Percentiles rank a stretch among this genome's conserved stretches.
These are phyloP conservation scores for Microcebus tavaratra DNA, from an alignment of 2,113 vertebrate species.

Conservation along the genomic window DNA sequence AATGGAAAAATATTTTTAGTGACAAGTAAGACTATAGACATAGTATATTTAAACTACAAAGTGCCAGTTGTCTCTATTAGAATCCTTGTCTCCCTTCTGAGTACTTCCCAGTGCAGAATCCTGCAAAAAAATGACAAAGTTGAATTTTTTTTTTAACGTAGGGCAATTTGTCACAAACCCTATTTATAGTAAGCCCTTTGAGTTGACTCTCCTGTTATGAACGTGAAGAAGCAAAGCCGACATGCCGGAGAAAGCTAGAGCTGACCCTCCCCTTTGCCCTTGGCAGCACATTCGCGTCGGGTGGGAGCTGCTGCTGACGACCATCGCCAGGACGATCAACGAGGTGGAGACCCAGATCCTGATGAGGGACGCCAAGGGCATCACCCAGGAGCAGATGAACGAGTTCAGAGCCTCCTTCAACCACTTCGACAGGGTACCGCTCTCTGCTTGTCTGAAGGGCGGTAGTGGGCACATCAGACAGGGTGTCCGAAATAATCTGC, in stretches of 20 bases:
- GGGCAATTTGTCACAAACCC: background rate
- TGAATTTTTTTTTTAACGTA: background rate
- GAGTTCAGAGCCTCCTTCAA: slow-evolving; percentile 99
- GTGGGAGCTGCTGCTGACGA: slow-evolving; percentile 97
- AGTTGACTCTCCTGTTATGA: background rate
- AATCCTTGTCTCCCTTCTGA: background rate
- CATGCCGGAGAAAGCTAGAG: rapidly evolving
- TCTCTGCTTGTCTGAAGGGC: background rate
- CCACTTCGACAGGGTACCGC: slow-evolving; percentile 96
- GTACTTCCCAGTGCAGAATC: background rate
- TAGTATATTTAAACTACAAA: background rate
- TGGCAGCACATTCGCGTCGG: slow-evolving; percentile 96
- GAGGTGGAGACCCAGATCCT: slow-evolving; percentile 99
- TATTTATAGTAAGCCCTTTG: background rate
- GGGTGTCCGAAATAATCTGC: background rate
- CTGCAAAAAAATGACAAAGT: background rate
- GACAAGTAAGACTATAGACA: background rate
- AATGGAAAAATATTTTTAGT: background rate
- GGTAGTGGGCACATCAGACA: too few species aligned
- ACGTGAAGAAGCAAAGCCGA: rapidly evolving
- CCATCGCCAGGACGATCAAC: slow-evolving; percentile 97
- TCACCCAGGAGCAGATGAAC: slow-evolving; percentile 98
- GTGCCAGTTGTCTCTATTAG: background rate
- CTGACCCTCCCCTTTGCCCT: background rate
- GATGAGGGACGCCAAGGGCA: slow-evolving; percentile 97